Evolutionary conservation across 2,888 invertebrate genomes (phyloP), one percentile per base, ranked within the genome.

Genomic region (Dromius quadrimaculatus): DNA sequence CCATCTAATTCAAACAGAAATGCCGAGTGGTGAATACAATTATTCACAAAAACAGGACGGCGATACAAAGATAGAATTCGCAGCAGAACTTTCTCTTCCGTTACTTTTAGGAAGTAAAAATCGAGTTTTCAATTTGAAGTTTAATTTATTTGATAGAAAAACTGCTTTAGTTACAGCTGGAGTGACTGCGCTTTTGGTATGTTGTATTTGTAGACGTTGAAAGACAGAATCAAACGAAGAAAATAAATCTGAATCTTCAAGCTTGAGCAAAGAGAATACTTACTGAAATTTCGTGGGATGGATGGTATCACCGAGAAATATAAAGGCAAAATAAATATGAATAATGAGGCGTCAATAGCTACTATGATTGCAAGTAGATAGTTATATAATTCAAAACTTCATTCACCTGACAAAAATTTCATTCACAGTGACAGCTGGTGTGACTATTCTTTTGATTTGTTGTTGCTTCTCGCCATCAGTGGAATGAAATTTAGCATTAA

Each of bases 391-490:
- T 45, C 2, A 8, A 45, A 20, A 19, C n/a, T 9, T 17, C 8
- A 19, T n/a, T 5, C 8, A 20, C 8, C 11, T 45, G 3, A 20
- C 5, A 20, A 20, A 20, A 19, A 45, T 11, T 6, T 8, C 15
- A 8, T 20, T 45, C 20, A 3, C 45, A 54, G 50, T 54, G 28
- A 28, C 50, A 15, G 23, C 28, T 28, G 50, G 50, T 6, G 11
- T 54, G 11, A 15, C 50, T 11, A 15, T 13, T 11, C 6, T 23
- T 8, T 23, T 54, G 2, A 13, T 28, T 2, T 54, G 23, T 28
- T 54, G 28, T 13, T 54, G 50, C 28, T 23, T 2, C 17, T n/a
- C n/a, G n/a, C n/a, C n/a, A n/a, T n/a, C n/a, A n/a, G n/a, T n/a
- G n/a, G n/a, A n/a, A n/a, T n/a, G n/a, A n/a, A n/a, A n/a, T n/a